These are phyloP conservation scores for Platichthys stellatus DNA, from an alignment of 2,113 vertebrate species.

Conservation along the genomic window DNA sequence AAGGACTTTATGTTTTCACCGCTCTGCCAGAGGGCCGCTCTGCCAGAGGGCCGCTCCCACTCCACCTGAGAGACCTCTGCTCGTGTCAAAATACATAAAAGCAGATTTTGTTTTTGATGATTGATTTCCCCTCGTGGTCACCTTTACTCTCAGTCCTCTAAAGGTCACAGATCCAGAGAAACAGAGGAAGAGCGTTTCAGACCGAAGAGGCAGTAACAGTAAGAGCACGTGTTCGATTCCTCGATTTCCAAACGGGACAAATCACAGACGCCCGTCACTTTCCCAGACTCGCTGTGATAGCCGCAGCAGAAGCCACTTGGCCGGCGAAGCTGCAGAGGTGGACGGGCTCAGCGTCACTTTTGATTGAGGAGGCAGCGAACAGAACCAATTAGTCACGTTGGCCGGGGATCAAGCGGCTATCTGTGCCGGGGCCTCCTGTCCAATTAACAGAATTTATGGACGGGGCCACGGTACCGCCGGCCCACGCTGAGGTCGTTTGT, in stretches of 20 bases:
- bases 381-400: constrained; percentile 70
- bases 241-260: constrained; percentile 39
- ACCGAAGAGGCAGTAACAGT: not conserved
- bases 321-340: constrained; percentile 81
- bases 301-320: constrained; percentile 79
- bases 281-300: constrained; percentile 34
- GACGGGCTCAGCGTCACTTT: constrained; percentile 75
- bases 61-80: not conserved
- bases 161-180: not conserved
- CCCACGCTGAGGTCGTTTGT: constrained; percentile 54
- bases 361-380: constrained; percentile 70
- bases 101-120: not conserved
- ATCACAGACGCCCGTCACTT: constrained; percentile 34
- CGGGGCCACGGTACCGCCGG: not conserved
- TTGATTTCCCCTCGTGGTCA: not conserved
- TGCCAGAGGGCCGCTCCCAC: no score
- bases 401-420: constrained; percentile 61
- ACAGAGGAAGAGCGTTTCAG: not conserved
- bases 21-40: no score
- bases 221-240: not conserved
- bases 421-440: constrained; percentile 53
- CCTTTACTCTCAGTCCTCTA: not conserved
- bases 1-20: no score
- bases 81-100: no score
- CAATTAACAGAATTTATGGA: constrained; percentile 69